phyloP scores from a whole-genome alignment of 2,888 invertebrate species.

The Ptychoptera albimana region DNA sequence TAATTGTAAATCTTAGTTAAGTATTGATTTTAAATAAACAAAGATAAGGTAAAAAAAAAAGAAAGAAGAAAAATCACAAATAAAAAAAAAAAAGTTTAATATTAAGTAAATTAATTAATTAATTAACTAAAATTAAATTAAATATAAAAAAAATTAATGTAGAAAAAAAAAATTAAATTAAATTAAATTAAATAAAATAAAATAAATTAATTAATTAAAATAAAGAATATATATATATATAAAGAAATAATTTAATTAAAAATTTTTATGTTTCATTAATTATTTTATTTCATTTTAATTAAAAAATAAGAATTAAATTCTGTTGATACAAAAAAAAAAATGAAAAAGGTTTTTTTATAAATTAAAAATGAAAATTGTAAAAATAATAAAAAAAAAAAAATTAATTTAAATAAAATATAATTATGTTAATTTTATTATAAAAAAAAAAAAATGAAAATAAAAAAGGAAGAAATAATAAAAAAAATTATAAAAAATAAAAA shows the following conservation, averaged over 20 bases:
- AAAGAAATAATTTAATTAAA: neutral
- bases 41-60: neutral
- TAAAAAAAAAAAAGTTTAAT: neutral
- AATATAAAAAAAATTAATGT: neutral
- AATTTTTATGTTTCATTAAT: no score
- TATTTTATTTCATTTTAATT: no score
- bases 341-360: no score
- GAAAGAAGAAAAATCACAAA: neutral
- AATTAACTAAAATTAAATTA: slow-evolving; percentile 1
- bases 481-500: no score
- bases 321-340: no score
- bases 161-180: neutral
- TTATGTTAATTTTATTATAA: no score
- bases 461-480: no score
- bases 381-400: no score
- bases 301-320: no score
- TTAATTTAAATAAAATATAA: no score
- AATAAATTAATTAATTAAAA: neutral
- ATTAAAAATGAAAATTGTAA: no score
- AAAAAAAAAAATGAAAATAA: no score
- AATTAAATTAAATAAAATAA: neutral
- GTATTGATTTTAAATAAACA: neutral
- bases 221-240: neutral
- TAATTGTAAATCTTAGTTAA: neutral
- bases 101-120: neutral